Conservation (phyloP, 2,113 vertebrate genomes). For the Etia nguti region DNA sequence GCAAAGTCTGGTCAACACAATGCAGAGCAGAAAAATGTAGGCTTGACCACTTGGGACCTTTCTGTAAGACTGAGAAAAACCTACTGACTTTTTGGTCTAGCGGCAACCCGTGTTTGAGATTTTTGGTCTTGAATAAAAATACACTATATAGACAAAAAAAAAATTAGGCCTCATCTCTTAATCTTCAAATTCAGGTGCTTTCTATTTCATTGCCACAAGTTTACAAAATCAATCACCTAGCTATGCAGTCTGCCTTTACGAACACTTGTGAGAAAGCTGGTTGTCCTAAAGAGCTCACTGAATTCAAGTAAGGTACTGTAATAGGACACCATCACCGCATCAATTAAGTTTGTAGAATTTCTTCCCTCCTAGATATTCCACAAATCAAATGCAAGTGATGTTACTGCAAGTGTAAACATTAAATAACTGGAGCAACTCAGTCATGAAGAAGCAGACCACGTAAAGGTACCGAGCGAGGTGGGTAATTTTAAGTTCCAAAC, state of each 20-base stretch:
- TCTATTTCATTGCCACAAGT: not conserved
- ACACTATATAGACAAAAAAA: not conserved
- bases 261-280: not conserved
- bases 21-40: not conserved
- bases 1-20: not conserved
- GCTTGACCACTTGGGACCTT: not conserved
- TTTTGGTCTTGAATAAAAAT: not conserved
- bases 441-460: not conserved
- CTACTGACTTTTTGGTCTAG: not conserved
- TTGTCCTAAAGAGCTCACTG: not conserved
- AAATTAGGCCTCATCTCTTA: not conserved
- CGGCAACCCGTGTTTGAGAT: not conserved
- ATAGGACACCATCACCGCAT: not conserved
- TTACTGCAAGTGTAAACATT: not conserved
- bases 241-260: not conserved
- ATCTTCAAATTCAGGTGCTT: not conserved
- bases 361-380: not conserved
- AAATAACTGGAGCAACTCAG: not conserved
- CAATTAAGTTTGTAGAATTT: not conserved
- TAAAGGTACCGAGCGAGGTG: not conserved
- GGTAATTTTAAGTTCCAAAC: not conserved
- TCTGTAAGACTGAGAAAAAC: not conserved
- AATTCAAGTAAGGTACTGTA: not conserved
- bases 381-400: not conserved
- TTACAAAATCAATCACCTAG: not conserved